Base-by-base conservation (phyloP, 2,888 invertebrate species). In the Kuschelorhynchus macadamiae region DNA sequence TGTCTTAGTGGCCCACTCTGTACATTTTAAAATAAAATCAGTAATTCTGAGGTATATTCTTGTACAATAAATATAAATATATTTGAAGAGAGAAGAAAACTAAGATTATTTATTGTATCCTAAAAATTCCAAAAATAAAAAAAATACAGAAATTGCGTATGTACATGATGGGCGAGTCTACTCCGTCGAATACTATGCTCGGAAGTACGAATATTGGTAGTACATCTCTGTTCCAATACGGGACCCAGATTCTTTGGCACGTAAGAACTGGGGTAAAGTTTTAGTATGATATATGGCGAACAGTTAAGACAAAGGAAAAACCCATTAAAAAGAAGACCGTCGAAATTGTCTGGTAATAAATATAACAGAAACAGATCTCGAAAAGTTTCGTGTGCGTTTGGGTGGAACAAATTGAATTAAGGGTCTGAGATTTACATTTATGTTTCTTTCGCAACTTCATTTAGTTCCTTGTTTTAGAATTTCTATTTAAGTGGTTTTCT, bases 231-330 rank as follows among this genome's bases (percentile, higher is more conserved):
- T 16, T 61, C 42, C 52, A 30, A 42, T 50, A 50, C 61, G 42
- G 44, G 33, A 21, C 33, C 52, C 52, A 42, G 60, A 66, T 53
- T 66, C 60, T 50, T 66, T 66, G 53, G 60, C 66, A 66, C 66
- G 60, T 60, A 50, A 53, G 41, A 59, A 67, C 47, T 62, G 44
- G 63, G 59, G 63, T 59, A 55, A 68, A 68, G 30, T 64, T 68
- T 64, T 68, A 63, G 68, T 68, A 68, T 68, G 68, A 68, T 68
- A 64, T 68, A 68, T 64, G 59, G 68, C 41, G 55, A 57, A 64
- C 68, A 49, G 59, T 68, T 68, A 68, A 60, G 68, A 53, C 68
- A 52, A 53, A 68, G 60, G 53, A 42, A 64, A 59, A 68, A 41
- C 55, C 68, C 64, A 64, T 68, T 64, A 68, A 67, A 67, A 67